Conservation (phyloP, 2,888 invertebrate genomes). For the Perizoma affinitatum region DNA sequence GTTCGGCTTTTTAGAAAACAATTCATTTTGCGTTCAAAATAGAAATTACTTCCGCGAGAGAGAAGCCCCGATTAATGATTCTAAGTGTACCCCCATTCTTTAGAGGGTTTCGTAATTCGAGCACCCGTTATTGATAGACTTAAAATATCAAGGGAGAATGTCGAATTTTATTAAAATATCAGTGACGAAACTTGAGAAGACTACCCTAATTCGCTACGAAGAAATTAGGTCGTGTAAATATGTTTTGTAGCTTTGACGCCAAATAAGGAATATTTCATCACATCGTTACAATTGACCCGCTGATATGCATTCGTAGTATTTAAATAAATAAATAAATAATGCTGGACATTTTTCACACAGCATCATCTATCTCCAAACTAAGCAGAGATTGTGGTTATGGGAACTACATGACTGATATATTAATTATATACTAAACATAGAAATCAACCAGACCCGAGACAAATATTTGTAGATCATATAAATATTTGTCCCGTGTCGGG, state of each 20-base stretch:
- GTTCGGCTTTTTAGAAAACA: slow-evolving; percentile 50
- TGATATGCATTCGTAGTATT: too few species aligned
- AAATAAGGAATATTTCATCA: slow-evolving; percentile 1
- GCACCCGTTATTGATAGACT: slow-evolving; percentile 41
- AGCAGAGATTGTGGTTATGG: too few species aligned
- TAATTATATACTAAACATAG: too few species aligned
- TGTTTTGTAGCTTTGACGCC: slow-evolving; percentile 10
- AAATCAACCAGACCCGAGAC: too few species aligned
- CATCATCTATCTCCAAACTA: too few species aligned
- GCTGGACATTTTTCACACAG: too few species aligned
- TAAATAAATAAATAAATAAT: too few species aligned
- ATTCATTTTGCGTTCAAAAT: slow-evolving; percentile 52
- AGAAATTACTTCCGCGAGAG: slow-evolving; percentile 48
- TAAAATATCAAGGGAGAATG: slow-evolving; percentile 35
- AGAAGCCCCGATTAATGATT: slow-evolving; percentile 51
- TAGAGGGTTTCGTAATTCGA: slow-evolving; percentile 39
- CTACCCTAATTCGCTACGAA: slow-evolving; percentile 19
- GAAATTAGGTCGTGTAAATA: slow-evolving; percentile 23
- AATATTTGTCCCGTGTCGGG: too few species aligned
- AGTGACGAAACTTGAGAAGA: slow-evolving; percentile 27
- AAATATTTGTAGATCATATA: too few species aligned
- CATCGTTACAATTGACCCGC: background rate
- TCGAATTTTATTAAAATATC: slow-evolving; percentile 32
- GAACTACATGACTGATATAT: too few species aligned
- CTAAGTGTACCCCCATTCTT: slow-evolving; percentile 44